Percentiles rank a stretch among this genome's conserved stretches.
These are phyloP conservation scores for Athalia cordata DNA, from an alignment of 2,888 invertebrate genomes.

Conservation along the genomic window DNA sequence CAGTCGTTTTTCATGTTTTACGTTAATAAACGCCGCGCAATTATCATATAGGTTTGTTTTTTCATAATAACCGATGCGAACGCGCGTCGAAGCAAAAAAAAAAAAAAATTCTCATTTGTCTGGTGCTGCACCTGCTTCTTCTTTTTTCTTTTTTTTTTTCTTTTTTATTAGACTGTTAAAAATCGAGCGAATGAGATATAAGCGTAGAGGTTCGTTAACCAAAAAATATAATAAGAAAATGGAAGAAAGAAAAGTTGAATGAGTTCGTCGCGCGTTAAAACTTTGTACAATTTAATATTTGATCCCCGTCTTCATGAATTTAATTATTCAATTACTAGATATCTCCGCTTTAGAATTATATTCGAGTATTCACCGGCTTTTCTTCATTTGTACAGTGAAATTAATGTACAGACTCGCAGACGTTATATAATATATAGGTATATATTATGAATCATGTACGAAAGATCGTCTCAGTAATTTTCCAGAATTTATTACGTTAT, in stretches of 20 bases:
- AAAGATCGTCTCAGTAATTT: too few species aligned
- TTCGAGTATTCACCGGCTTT: neutral
- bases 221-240: neutral
- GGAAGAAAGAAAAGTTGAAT: neutral
- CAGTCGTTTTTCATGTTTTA: too few species aligned
- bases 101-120: too few species aligned
- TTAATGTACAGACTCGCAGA: neutral
- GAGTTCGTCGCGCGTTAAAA: neutral
- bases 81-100: too few species aligned
- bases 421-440: too few species aligned
- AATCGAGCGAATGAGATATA: too few species aligned
- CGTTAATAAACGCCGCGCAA: too few species aligned
- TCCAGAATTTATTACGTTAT: too few species aligned
- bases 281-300: slow-evolving; percentile 6
- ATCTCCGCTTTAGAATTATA: neutral
- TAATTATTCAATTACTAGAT: neutral
- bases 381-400: neutral
- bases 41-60: too few species aligned
- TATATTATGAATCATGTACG: too few species aligned
- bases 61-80: too few species aligned
- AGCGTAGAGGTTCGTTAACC: neutral
- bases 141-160: neutral
- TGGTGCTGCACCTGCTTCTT: too few species aligned
- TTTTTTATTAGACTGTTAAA: neutral
- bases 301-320: neutral